Percentiles rank a stretch among this genome's conserved stretches.
phyloP scores from a whole-genome alignment of 1,140 invertebrate species.

The Drosophila chauvacae region DNA sequence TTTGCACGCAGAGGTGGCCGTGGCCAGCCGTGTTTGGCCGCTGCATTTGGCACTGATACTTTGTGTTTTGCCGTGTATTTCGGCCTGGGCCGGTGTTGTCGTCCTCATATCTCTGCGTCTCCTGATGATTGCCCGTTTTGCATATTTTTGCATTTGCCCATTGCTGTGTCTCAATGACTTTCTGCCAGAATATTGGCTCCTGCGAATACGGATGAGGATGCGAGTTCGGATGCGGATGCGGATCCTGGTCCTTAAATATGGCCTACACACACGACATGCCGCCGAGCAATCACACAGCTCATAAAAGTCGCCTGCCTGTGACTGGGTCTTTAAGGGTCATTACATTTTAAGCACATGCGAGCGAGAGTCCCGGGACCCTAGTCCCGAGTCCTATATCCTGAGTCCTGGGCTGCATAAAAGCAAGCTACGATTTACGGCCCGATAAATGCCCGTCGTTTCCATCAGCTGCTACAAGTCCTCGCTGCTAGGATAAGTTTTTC shows the following conservation, averaged over 20 bases:
- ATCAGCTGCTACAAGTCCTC: constrained; percentile 47
- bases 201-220: constrained; percentile 8
- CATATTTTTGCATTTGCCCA: constrained; percentile 79
- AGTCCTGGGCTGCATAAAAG: constrained; percentile 61
- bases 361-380: constrained; percentile 11
- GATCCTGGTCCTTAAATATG: constrained; percentile 38
- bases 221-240: constrained; percentile 1
- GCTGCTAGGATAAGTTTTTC: constrained; percentile 22
- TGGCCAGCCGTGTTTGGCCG: constrained; percentile 44
- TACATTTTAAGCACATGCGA: constrained; percentile 79
- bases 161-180: constrained; percentile 65
- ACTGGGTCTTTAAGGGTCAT: constrained; percentile 68
- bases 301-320: constrained; percentile 70
- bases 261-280: constrained; percentile 40
- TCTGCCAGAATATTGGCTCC: constrained; percentile 36
- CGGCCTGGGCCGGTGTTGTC: constrained; percentile 3
- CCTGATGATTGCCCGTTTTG: constrained; percentile 74
- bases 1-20: constrained; percentile 38
- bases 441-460: constrained; percentile 71
- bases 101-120: constrained; percentile 15
- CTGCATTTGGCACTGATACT: constrained; percentile 40
- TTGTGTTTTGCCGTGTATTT: constrained; percentile 32
- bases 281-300: constrained; percentile 75
- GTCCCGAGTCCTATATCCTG: constrained; percentile 8
- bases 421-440: constrained; percentile 66